Conservation (phyloP, 2,797 vertebrate genomes). For the Neosilurus mollespiculum region DNA sequence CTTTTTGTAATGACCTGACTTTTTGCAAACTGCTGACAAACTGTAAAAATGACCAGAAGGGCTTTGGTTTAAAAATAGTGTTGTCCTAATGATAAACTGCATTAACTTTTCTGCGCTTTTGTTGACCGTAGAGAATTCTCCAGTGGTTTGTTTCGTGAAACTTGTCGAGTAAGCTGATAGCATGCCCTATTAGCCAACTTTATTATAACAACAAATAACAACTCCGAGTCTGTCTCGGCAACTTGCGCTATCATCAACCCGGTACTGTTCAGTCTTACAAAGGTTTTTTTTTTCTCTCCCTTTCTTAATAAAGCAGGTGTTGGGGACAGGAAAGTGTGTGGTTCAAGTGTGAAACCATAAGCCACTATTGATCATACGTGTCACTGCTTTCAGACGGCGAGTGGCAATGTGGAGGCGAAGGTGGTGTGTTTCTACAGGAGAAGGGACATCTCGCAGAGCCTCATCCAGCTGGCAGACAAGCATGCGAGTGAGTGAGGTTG, state of each 20-base stretch:
- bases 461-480: constrained; percentile 97
- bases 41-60: neutral
- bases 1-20: constrained; percentile 5
- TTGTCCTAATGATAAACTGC: neutral
- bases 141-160: neutral
- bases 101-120: neutral
- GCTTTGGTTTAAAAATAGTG: neutral
- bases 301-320: constrained; percentile 30
- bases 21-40: neutral
- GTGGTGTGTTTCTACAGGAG: constrained; percentile 97
- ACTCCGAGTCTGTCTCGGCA: neutral
- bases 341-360: constrained; percentile 17
- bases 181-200: neutral
- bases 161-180: neutral
- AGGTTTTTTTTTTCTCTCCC: neutral
- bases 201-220: neutral
- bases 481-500: constrained; percentile 89
- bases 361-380: constrained; percentile 46
- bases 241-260: neutral
- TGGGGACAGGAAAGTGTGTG: neutral
- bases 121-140: neutral
- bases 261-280: neutral
- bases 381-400: constrained; percentile 85
- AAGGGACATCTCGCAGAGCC: constrained; percentile 96
- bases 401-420: constrained; percentile 97